Percentiles rank a stretch among this genome's conserved stretches.
Evolutionary conservation across 92 coral and sea anemone genomes (phyloP).

Genomic region (Epizoanthus ramosus): DNA sequence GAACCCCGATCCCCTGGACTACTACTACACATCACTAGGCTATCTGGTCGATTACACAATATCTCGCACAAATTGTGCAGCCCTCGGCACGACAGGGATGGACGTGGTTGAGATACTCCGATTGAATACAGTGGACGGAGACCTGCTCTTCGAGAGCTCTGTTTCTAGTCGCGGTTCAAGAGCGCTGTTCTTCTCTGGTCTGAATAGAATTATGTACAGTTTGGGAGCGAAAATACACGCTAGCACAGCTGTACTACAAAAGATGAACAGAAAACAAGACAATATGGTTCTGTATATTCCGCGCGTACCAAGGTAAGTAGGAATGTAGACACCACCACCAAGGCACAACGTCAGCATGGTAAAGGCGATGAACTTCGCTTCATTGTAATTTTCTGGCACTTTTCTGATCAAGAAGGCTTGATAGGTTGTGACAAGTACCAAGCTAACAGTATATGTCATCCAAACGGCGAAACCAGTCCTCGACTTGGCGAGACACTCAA

Average conservation of each 20-base stretch:
- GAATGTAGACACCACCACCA: conserved; percentile 64
- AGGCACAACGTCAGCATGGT: conserved; percentile 84
- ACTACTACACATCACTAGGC: no score
- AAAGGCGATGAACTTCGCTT: conserved; percentile 87
- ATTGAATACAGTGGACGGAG: not conserved
- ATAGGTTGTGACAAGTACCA: conserved; percentile 77
- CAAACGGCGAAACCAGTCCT: conserved; percentile 64
- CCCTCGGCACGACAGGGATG: not conserved
- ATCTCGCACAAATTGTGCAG: no score
- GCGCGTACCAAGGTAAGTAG: conserved; percentile 67
- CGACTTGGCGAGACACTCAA: conserved; percentile 59
- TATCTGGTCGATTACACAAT: no score
- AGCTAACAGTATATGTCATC: conserved; percentile 72
- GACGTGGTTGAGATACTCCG: not conserved
- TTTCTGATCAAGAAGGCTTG: conserved; percentile 91
- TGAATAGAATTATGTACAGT: conserved; percentile 62
- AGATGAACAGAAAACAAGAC: conserved; percentile 58
- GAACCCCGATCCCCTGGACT: no score
- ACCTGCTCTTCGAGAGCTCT: conserved; percentile 6
- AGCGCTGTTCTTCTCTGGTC: conserved; percentile 65
- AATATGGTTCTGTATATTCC: conserved; percentile 61
- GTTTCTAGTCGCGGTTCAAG: conserved; percentile 26
- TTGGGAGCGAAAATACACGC: conserved; percentile 69
- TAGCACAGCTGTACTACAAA: conserved; percentile 57
- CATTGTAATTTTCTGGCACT: conserved; percentile 93